Percentiles rank a stretch among this genome's conserved stretches.
Evolutionary conservation across 64 coral and sea anemone genomes (phyloP).

Genomic region (Cladopsammia gracilis): DNA sequence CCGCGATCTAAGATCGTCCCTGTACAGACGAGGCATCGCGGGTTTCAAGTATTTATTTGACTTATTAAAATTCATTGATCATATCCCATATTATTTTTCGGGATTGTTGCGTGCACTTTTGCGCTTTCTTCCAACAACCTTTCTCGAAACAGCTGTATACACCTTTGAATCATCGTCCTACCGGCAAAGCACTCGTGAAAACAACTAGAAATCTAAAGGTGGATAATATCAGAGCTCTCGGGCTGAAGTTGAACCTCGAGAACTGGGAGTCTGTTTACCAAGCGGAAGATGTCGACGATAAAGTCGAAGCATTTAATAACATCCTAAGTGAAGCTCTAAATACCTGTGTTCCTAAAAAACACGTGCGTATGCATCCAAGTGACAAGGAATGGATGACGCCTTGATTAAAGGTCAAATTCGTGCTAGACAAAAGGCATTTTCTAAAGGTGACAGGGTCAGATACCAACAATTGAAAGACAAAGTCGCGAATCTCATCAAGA

Average conservation of each 20-base stretch:
- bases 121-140: too few species aligned
- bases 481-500: constrained; percentile 55
- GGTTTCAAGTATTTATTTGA: too few species aligned
- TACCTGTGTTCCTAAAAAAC: constrained; percentile 6
- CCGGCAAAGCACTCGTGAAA: background rate
- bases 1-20: too few species aligned
- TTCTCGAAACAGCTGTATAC: too few species aligned
- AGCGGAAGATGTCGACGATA: background rate
- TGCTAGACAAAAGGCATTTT: constrained; percentile 44
- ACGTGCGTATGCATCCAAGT: constrained; percentile 20
- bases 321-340: constrained; percentile 14
- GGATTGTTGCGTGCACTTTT: too few species aligned
- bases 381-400: constrained; percentile 61
- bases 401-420: constrained; percentile 19
- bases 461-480: constrained; percentile 41
- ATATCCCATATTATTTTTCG: too few species aligned
- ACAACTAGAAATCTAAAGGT: background rate
- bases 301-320: background rate
- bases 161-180: background rate
- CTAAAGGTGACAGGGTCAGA: background rate
- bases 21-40: too few species aligned
- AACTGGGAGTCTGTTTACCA: background rate
- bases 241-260: background rate
- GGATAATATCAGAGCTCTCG: background rate
- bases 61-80: too few species aligned